Evolutionary conservation across 1,140 invertebrate genomes (phyloP), one percentile per base, ranked within the genome.

Genomic region (Triops longicaudatus): DNA sequence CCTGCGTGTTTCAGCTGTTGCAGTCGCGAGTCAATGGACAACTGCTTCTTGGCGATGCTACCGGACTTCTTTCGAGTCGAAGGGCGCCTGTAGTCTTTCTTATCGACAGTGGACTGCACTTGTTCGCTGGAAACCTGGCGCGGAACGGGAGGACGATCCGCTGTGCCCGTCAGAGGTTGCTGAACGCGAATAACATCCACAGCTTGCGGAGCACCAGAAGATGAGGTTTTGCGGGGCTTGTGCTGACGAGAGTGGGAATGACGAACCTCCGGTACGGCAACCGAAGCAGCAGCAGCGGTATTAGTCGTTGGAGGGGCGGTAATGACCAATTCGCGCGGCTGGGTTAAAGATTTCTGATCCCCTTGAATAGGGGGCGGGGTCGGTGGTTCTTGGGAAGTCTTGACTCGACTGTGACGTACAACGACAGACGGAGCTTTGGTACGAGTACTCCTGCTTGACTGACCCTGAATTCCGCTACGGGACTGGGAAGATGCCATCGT

Each of bases 271-370:
- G 31, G 74, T 75, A 43, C 2, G n/a, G 42, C 28, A 17, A 43
- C 31, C 41, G 74, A 50, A n/a, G 42, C 73, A 26, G 27, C 74
- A 9, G 74, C 43, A 7, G 28, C 26, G 10, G 43, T 43, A 12
- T 7, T 9, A 26, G n/a, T 37, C 31, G 31, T n/a, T 6, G 42
- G 26, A 5, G 63, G 26, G 26, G 42, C 37, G 9, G 63, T 50
- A 50, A 75, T 75, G 17, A 27, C 43, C 12, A 27, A 28, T 26
- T 63, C 63, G 1, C 74, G 74, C 6, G 31, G 28, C 26, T 71
- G 63, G n/a, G 76, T 41, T 72, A 72, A 77, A n/a, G 72, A 37
- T 26, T 77, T 77, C 41, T 77, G 76, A 73, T 77, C 76, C 3
- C 63, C 76, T 41, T 71, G 72, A 7, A 77, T 26, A 11, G 76